A percentile compares a stretch with the other conserved stretches of the same genome.
These are phyloP conservation scores for Forbesichthys papilliferus DNA, from an alignment of 2,113 vertebrate genomes.

Conservation along the genomic window DNA sequence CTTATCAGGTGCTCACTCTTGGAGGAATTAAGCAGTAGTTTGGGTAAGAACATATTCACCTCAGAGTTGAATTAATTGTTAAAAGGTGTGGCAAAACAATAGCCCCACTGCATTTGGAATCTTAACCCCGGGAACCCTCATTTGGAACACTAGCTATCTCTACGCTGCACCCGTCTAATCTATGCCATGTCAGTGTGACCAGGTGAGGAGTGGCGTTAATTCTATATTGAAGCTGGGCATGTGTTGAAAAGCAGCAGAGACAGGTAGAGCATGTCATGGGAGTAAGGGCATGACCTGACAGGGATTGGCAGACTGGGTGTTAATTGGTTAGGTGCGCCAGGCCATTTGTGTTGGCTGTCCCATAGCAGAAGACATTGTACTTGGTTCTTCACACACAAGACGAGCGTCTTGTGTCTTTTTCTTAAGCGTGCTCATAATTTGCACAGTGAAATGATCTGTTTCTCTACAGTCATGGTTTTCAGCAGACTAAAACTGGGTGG, in stretches of 20 bases:
- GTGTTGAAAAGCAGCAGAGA: constrained; percentile 80
- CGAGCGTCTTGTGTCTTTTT: constrained; percentile 57
- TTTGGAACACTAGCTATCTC: constrained; percentile 96
- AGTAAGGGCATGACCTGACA: constrained; percentile 85
- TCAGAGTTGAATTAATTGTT: constrained; percentile 98
- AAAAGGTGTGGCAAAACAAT: constrained; percentile 84
- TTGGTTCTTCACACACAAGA: constrained; percentile 61
- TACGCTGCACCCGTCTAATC: constrained; percentile 90
- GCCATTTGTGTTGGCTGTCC: constrained; percentile 86
- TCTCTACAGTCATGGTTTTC: constrained; percentile 43
- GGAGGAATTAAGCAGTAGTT: constrained; percentile 70
- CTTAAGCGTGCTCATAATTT: constrained; percentile 60
- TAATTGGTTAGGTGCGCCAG: constrained; percentile 95
- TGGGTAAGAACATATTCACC: constrained; percentile 76
- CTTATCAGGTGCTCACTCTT: constrained; percentile 78
- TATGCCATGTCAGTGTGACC: constrained; percentile 82
- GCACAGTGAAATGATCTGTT: constrained; percentile 57
- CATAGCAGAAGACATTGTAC: constrained; percentile 81
- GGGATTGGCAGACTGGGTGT: constrained; percentile 92
- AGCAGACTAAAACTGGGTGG: constrained; percentile 47
- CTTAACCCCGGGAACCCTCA: constrained; percentile 90
- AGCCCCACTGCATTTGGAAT: constrained; percentile 91
- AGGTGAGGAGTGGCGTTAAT: constrained; percentile 89
- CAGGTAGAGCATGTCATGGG: constrained; percentile 86
- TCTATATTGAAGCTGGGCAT: constrained; percentile 88